Evolutionary conservation across 2,113 vertebrate genomes (phyloP), one percentile per base, ranked within the genome.

Genomic region (Todiramphus chloris): DNA sequence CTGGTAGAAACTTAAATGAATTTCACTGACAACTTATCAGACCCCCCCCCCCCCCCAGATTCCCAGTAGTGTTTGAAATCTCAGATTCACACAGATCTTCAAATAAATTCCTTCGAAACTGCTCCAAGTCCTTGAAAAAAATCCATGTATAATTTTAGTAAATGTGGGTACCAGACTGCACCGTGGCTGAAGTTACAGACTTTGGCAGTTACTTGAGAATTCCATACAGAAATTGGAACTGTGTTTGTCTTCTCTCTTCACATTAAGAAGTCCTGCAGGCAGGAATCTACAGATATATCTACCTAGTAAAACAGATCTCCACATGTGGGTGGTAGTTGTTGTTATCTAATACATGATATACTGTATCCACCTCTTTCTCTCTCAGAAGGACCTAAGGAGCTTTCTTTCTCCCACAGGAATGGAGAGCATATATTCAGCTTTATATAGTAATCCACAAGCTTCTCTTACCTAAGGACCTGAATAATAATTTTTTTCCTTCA

Each of bases 211-310:
- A 51, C 16, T 25, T 48, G 16, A 39, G 33, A 41, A 7, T 46
- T 68, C 11, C 15, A n/a, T 3, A 1, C 3, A 20, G 12, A 35
- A 53, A 31, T 1, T 48, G 5, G 16, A 79, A 31, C 3, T 3
- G 55, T 6, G 9, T 73, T 75, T 58, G 7, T 51, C n/a, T 76
- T 85, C 19, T 56, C 9, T 70, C 12, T 67, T 82, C 48, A 31
- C 2, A 1, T 13, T 37, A 5, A 33, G 41, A 91, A 58, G 39
- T 70, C 13, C 19, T 48, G 30, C 1, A 5, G 27, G 31, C n/a
- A 66, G 11, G 1, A 2, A 70, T 77, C 24, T 62, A 11, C 31
- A 59, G 58, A 30, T 6, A 63, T 1, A 18, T 55, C 58, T 51
- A 28, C 44, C 33, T 67, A 53, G 27, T 27, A 80, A 53, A 90